Conservation (phyloP, 92 coral and sea anemone species). For the Porites divaricata region DNA sequence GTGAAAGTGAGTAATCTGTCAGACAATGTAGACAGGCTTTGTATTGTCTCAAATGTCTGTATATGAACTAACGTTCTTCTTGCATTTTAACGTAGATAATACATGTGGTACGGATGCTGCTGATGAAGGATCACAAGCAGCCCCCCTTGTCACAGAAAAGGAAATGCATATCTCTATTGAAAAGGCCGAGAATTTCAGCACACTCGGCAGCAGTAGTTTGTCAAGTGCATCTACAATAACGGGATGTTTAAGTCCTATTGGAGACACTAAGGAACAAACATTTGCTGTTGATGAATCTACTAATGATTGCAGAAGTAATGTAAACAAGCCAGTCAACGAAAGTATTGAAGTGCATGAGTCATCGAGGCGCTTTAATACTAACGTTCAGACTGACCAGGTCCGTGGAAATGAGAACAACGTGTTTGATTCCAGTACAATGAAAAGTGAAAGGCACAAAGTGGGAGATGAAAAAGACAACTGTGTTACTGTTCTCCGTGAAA, state of each 20-base stretch:
- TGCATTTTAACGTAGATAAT: neutral
- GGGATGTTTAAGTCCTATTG: constrained; percentile 59
- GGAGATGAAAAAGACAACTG: neutral
- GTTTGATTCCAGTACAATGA: constrained; percentile 44
- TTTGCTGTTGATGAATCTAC: neutral
- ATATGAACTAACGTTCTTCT: no score
- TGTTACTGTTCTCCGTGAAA: neutral
- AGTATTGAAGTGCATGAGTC: neutral
- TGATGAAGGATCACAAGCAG: neutral
- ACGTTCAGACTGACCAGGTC: constrained; percentile 18
- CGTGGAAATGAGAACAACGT: constrained; percentile 58
- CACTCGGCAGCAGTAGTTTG: constrained; percentile 74
- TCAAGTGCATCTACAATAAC: constrained; percentile 73
- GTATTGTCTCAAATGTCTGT: neutral
- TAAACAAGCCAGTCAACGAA: neutral
- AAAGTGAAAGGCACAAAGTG: neutral
- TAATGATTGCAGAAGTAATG: constrained; percentile 16
- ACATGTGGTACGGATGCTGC: constrained; percentile 2
- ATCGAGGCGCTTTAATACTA: neutral
- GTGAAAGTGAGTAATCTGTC: no score
- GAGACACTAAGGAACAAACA: constrained; percentile 5
- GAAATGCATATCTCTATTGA: neutral
- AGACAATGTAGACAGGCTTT: neutral
- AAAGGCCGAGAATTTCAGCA: constrained; percentile 37
- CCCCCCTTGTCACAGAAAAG: neutral